phyloP scores from a whole-genome alignment of 2,113 vertebrate genomes.

The Miniopterus natalensis region DNA sequence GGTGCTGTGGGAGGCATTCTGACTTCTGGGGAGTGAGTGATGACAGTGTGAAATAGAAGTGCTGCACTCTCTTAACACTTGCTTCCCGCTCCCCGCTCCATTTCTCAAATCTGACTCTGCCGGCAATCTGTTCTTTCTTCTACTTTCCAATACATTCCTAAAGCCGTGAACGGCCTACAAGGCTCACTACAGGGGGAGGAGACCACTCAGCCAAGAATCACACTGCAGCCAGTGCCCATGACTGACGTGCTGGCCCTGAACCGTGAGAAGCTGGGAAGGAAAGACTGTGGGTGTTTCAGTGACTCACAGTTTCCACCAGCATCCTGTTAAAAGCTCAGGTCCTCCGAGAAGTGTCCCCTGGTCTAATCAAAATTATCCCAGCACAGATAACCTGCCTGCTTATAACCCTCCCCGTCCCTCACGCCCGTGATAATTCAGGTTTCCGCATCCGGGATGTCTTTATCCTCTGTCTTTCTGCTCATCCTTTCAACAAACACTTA shows the following conservation, averaged over 20 bases:
- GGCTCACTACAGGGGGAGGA: background rate
- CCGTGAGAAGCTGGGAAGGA: background rate
- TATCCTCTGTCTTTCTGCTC: background rate
- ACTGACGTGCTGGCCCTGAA: background rate
- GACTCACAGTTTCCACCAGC: background rate
- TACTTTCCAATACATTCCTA: constrained; percentile 63
- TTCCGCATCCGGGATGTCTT: background rate
- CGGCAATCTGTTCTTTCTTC: constrained; percentile 73
- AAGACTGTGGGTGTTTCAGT: background rate
- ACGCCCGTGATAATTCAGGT: background rate
- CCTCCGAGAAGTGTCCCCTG: background rate
- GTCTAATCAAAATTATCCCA: background rate
- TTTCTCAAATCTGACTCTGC: constrained; percentile 76
- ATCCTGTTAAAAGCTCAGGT: background rate
- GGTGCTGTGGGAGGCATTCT: background rate
- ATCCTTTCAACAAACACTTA: background rate
- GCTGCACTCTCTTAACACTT: background rate
- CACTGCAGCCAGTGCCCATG: background rate
- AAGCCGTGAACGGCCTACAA: constrained; percentile 11
- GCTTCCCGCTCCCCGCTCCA: constrained; percentile 24
- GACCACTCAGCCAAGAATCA: background rate
- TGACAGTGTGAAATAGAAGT: constrained; percentile 21
- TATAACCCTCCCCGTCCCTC: background rate
- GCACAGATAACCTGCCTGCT: background rate
- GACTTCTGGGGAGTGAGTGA: constrained; percentile 44